These are phyloP conservation scores for Eupsilia transversa DNA, from an alignment of 2,888 invertebrate genomes.

Conservation along the genomic window DNA sequence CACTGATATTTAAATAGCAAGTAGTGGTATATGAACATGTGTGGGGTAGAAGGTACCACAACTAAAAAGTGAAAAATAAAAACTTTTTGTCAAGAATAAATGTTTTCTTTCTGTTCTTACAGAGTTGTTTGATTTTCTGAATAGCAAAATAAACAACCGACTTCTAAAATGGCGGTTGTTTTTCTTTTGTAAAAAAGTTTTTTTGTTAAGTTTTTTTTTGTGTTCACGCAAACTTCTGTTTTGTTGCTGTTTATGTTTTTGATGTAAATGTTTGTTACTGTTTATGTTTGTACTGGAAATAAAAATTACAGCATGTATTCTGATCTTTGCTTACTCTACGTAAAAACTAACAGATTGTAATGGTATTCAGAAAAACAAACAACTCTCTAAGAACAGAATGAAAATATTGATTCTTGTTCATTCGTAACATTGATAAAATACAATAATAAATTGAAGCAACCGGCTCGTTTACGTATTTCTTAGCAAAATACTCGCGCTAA, in stretches of 20 bases:
- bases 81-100: background rate
- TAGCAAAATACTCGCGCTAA: background rate
- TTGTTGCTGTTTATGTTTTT: background rate
- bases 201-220: too few species aligned
- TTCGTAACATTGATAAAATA: constrained; percentile 12
- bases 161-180: too few species aligned
- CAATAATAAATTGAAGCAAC: constrained; percentile 30
- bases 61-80: background rate
- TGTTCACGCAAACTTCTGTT: too few species aligned
- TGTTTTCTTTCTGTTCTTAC: too few species aligned
- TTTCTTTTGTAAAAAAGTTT: too few species aligned
- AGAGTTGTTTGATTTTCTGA: too few species aligned
- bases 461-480: constrained; percentile 3
- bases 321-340: background rate
- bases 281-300: background rate
- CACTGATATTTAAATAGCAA: too few species aligned
- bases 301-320: background rate
- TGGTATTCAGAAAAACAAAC: constrained; percentile 24
- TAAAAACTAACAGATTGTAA: background rate
- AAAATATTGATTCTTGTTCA: constrained; percentile 26
- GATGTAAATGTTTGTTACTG: background rate
- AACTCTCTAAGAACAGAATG: constrained; percentile 11
- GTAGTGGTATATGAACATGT: background rate
- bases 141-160: background rate
- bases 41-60: too few species aligned